Percentiles rank a stretch among this genome's conserved stretches.
phyloP scores from a whole-genome alignment of 2,113 vertebrate genomes.

The Nannobrachium achirus region DNA sequence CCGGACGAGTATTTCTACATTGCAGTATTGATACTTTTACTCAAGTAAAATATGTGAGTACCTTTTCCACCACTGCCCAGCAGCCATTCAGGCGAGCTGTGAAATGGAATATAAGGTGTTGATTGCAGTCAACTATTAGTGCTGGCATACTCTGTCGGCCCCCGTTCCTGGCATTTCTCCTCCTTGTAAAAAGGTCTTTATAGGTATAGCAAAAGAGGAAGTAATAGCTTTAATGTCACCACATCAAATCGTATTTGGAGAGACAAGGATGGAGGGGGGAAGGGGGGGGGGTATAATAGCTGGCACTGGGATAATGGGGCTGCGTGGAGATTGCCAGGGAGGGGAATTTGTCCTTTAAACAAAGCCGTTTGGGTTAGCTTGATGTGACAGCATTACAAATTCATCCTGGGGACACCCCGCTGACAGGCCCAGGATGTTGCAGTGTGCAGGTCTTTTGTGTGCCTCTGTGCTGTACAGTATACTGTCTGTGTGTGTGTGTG shows the following conservation, averaged over 20 bases:
- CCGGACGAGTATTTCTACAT: no score
- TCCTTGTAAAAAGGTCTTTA: no score
- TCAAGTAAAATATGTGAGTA: no score
- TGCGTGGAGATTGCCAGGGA: not conserved
- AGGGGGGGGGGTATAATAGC: not conserved
- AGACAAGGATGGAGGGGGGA: not conserved
- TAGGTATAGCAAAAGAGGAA: no score
- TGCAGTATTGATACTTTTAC: no score
- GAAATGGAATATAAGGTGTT: not conserved
- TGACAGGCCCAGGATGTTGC: not conserved
- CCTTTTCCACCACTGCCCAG: no score
- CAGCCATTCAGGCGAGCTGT: not conserved
- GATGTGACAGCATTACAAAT: conserved; percentile 19
- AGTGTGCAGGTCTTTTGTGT: conserved; percentile 32
- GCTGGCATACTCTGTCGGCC: not conserved
- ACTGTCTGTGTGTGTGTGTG: no score
- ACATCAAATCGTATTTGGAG: no score
- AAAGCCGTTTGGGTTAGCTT: conserved; percentile 1
- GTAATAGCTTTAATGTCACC: no score
- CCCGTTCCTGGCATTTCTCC: no score
- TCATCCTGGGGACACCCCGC: conserved; percentile 14
- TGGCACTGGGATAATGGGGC: not conserved
- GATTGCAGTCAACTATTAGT: not conserved
- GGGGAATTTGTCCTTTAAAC: not conserved
- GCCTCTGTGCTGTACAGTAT: no score